Evolutionary conservation across 2,113 vertebrate genomes (phyloP).

Genomic region (Marcusenius ussheri): DNA sequence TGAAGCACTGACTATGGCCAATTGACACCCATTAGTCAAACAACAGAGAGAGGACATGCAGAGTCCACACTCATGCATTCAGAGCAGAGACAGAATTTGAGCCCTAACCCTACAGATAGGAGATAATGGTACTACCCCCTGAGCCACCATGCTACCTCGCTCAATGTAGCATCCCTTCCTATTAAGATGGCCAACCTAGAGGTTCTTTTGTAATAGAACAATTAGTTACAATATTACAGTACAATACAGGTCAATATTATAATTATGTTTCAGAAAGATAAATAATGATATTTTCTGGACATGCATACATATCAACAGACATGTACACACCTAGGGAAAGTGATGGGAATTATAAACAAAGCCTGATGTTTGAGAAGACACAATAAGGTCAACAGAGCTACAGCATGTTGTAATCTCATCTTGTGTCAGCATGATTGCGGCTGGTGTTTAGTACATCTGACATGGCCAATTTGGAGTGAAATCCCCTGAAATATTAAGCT

Average conservation of each 20-base stretch:
- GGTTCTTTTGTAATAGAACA: neutral
- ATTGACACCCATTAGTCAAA: neutral
- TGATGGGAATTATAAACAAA: neutral
- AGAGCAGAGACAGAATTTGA: neutral
- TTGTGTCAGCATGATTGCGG: neutral
- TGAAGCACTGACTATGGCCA: neutral
- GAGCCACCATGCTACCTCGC: neutral
- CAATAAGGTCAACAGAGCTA: neutral
- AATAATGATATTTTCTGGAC: neutral
- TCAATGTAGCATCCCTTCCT: neutral
- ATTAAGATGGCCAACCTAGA: neutral
- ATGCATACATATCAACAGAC: neutral
- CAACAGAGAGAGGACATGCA: neutral
- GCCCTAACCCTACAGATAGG: neutral
- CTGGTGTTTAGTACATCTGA: constrained; percentile 1
- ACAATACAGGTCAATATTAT: neutral
- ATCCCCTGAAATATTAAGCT: constrained; percentile 9
- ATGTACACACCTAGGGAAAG: neutral
- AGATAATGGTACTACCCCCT: neutral
- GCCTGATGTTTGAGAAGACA: neutral
- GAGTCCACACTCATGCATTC: neutral
- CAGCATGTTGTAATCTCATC: neutral
- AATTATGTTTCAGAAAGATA: neutral
- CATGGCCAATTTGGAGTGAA: neutral
- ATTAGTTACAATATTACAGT: neutral